Percentiles rank a stretch among this genome's conserved stretches.
phyloP scores from a whole-genome alignment of 2,113 vertebrate species.

The Plotosus lineatus region DNA sequence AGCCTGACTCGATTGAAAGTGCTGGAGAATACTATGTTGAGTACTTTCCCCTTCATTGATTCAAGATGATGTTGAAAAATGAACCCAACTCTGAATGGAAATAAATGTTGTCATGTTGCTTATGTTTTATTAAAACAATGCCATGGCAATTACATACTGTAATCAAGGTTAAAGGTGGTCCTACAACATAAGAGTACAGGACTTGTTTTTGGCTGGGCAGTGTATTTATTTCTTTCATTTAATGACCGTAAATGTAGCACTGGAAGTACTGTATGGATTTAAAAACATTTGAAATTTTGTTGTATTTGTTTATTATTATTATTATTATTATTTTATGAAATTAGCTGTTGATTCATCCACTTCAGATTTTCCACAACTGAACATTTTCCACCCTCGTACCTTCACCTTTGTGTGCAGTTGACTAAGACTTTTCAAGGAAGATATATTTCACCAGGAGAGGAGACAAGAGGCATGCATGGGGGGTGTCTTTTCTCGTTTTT shows the following conservation, averaged over 20 bases:
- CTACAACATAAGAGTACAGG: too few species aligned
- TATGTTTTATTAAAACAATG: too few species aligned
- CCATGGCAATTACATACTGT: too few species aligned
- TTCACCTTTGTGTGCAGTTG: constrained; percentile 29
- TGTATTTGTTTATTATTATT: not conserved
- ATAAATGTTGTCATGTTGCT: too few species aligned
- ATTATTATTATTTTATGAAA: not conserved
- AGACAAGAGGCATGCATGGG: constrained; percentile 48
- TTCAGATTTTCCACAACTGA: not conserved
- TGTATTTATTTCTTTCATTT: not conserved
- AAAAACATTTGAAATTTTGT: not conserved
- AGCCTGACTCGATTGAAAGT: too few species aligned
- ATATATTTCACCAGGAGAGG: constrained; percentile 46
- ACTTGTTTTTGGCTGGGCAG: too few species aligned
- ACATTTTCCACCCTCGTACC: constrained; percentile 32
- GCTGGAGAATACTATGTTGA: too few species aligned
- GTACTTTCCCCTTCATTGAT: too few species aligned
- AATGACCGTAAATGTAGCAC: not conserved
- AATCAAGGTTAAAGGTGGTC: too few species aligned
- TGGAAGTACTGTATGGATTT: not conserved
- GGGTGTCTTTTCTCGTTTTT: constrained; percentile 41
- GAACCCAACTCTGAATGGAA: too few species aligned
- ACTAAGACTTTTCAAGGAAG: constrained; percentile 30
- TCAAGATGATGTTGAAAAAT: too few species aligned
- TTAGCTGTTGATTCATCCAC: constrained; percentile 3